Evolutionary conservation across 2,113 vertebrate species (phyloP).

Genomic region (Triplophysa tibetana): DNA sequence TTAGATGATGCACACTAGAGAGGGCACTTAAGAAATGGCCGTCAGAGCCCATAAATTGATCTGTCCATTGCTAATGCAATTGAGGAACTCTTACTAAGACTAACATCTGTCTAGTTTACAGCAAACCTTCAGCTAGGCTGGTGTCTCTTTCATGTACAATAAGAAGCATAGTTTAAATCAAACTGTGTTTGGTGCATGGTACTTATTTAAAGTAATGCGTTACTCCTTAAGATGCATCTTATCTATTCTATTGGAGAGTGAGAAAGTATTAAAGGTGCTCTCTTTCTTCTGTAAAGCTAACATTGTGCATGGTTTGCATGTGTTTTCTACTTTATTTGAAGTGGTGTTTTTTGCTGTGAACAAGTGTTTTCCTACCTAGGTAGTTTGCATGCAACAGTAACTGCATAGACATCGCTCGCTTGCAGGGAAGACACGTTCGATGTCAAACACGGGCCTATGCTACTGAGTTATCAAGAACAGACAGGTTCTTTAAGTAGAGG

Average conservation of each 20-base stretch:
- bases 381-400: neutral
- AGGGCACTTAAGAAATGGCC: slow-evolving; percentile 1
- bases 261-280: too few species aligned
- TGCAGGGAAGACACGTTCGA: neutral
- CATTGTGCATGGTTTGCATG: neutral
- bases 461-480: neutral
- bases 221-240: neutral
- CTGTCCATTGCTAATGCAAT: slow-evolving; percentile 10
- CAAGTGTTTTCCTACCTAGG: neutral
- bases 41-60: slow-evolving; percentile 27
- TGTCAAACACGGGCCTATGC: neutral
- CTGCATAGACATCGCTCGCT: neutral
- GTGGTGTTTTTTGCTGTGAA: neutral
- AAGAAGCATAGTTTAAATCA: neutral
- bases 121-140: neutral
- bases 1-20: slow-evolving; percentile 2
- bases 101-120: neutral
- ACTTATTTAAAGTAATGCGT: neutral
- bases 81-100: neutral
- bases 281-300: neutral
- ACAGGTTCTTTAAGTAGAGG: neutral
- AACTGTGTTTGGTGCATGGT: neutral
- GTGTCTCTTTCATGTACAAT: neutral
- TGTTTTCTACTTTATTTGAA: neutral
- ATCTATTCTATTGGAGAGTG: too few species aligned